Evolutionary conservation across 2,888 invertebrate species (phyloP).

Genomic region (Cephonodes hylas): DNA sequence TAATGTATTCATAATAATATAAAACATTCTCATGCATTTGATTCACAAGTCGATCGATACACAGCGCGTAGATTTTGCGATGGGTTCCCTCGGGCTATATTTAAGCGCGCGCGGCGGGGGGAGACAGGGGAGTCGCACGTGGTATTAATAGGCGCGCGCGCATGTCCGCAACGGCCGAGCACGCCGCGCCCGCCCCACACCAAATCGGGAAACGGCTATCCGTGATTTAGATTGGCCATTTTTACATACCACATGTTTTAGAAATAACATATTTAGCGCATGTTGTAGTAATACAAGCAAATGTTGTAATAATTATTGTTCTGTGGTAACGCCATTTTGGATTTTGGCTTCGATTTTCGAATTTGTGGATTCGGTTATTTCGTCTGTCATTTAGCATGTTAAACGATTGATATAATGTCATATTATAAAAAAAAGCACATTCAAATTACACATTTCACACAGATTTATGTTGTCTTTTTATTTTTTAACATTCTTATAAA

Average conservation of each 20-base stretch:
- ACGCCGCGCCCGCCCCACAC: slow-evolving; percentile 56
- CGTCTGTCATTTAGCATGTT: too few species aligned
- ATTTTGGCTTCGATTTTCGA: too few species aligned
- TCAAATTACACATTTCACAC: too few species aligned
- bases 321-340: too few species aligned
- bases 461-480: too few species aligned
- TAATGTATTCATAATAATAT: background rate
- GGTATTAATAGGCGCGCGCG: slow-evolving; percentile 74
- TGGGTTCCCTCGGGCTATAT: slow-evolving; percentile 71
- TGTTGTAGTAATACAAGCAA: too few species aligned
- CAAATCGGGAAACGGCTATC: slow-evolving; percentile 71
- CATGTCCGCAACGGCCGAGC: slow-evolving; percentile 48
- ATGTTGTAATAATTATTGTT: background rate
- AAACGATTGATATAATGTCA: too few species aligned
- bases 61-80: slow-evolving; percentile 49
- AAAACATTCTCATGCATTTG: background rate
- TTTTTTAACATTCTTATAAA: too few species aligned
- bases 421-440: too few species aligned
- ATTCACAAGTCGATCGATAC: background rate
- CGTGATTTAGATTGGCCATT: slow-evolving; percentile 17
- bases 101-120: slow-evolving; percentile 33
- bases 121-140: slow-evolving; percentile 34
- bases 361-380: too few species aligned
- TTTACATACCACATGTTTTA: background rate
- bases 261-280: background rate